Conservation (phyloP, 2,888 invertebrate genomes). For the Zygothrica quintamaculata region DNA sequence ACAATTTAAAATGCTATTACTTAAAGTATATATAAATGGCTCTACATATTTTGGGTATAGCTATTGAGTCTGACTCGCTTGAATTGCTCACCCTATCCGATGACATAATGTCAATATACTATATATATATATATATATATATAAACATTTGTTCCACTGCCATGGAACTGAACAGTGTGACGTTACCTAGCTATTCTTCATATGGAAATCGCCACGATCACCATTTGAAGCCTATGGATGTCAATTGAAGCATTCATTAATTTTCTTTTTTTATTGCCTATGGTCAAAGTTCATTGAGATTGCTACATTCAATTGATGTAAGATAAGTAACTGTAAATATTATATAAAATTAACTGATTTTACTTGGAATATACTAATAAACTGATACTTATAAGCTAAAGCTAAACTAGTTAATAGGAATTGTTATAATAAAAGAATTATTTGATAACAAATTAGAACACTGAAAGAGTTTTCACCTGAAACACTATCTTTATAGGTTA, state of each 20-base stretch:
- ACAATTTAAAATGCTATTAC: not conserved
- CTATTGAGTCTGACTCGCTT: constrained; percentile 22
- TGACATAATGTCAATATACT: constrained; percentile 60
- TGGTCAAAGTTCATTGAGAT: constrained; percentile 64
- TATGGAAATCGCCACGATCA: constrained; percentile 49
- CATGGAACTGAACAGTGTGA: constrained; percentile 28
- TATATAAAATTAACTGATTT: not conserved
- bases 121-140: constrained; percentile 21
- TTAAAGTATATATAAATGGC: not conserved
- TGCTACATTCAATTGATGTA: constrained; percentile 14
- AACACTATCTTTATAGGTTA: no score
- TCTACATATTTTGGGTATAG: no score
- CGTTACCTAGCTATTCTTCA: constrained; percentile 19
- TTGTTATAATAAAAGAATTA: no score
- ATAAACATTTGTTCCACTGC: constrained; percentile 26
- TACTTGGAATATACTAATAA: not conserved
- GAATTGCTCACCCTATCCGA: constrained; percentile 41
- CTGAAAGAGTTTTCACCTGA: no score
- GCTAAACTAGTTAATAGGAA: no score
- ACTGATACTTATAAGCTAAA: no score
- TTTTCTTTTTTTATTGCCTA: constrained; percentile 69
- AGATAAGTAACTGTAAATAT: constrained; percentile 5
- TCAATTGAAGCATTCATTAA: constrained; percentile 74
- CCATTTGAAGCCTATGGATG: constrained; percentile 36
- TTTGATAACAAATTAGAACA: no score